These are phyloP conservation scores for Galbula dea DNA, from an alignment of 2,113 vertebrate species.

Conservation along the genomic window DNA sequence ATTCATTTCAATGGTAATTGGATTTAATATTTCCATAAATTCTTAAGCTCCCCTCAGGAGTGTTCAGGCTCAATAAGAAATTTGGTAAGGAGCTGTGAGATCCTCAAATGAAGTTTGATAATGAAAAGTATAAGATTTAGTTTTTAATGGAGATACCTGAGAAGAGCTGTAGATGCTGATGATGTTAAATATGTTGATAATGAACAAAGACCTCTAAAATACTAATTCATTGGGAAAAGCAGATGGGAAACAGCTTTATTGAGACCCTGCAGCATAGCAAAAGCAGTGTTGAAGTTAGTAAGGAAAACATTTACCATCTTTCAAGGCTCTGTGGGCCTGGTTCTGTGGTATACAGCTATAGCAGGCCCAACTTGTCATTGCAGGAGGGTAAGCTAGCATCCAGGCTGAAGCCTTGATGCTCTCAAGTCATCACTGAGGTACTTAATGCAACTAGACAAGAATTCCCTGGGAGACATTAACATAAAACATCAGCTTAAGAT, in stretches of 20 bases:
- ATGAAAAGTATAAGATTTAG: background rate
- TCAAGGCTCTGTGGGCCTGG: background rate
- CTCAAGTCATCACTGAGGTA: background rate
- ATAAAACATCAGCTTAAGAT: background rate
- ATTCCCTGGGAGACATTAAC: background rate
- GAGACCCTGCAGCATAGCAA: background rate
- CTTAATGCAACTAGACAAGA: background rate
- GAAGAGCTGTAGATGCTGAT: background rate
- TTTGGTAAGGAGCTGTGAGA: background rate
- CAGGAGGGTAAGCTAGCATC: background rate
- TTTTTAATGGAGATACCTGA: background rate
- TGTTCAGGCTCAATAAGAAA: background rate
- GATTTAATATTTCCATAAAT: background rate
- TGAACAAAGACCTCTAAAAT: background rate
- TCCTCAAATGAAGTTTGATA: background rate
- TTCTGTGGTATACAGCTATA: background rate
- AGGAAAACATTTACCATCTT: background rate
- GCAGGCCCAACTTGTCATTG: background rate
- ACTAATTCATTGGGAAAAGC: background rate
- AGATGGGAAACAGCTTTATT: background rate
- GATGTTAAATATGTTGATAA: background rate
- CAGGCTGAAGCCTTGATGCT: background rate
- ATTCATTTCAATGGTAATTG: background rate
- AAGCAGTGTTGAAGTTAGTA: background rate
- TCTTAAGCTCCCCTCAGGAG: background rate